A percentile compares a stretch with the other conserved stretches of the same genome.
Conservation (phyloP, 2,888 invertebrate species). For the Crematogaster levior region DNA sequence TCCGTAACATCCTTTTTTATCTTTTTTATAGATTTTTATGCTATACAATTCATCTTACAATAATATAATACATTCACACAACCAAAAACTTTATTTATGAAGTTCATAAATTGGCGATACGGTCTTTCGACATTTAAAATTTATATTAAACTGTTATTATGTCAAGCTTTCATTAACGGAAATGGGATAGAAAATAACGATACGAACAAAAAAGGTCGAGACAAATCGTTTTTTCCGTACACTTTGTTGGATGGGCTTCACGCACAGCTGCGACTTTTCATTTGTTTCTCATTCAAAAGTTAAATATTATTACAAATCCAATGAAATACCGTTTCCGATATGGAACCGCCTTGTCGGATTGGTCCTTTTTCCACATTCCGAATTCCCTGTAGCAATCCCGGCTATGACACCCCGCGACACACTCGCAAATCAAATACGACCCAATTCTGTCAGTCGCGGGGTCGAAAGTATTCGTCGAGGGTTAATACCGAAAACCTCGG, state of each 20-base stretch:
- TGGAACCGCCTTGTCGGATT: conserved; percentile 26
- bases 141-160: neutral
- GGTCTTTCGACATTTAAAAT: neutral
- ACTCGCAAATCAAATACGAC: conserved; percentile 54
- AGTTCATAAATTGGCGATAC: neutral
- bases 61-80: neutral
- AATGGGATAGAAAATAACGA: conserved; percentile 10
- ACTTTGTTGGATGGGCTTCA: conserved; percentile 2
- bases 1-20: neutral
- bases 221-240: neutral
- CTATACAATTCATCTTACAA: neutral
- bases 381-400: neutral
- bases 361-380: conserved; percentile 40
- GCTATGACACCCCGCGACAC: conserved; percentile 30
- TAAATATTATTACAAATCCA: conserved; percentile 49
- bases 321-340: conserved; percentile 47
- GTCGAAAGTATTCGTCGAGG: conserved; percentile 40
- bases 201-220: neutral
- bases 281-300: conserved; percentile 51
- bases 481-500: conserved; percentile 39
- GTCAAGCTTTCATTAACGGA: neutral
- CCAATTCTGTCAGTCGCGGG: conserved; percentile 49
- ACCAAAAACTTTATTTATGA: neutral
- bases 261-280: conserved; percentile 35
- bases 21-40: neutral